Conservation (phyloP, 2,888 invertebrate genomes). For the Eubasilissa splendida region DNA sequence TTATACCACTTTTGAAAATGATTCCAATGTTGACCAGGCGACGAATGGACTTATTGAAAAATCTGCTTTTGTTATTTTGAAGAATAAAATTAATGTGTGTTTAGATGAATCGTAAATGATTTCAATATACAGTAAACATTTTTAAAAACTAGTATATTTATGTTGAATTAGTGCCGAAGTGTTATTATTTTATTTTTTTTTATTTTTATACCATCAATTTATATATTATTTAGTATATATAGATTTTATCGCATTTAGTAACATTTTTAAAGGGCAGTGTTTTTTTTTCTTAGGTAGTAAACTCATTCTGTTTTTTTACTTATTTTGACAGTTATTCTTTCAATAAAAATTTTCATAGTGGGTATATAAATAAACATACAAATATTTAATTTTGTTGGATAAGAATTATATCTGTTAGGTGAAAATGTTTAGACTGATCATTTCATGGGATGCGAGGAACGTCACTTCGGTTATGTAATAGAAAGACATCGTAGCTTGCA, state of each 20-base stretch:
- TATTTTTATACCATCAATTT: conserved; percentile 32
- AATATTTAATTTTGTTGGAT: conserved; percentile 14
- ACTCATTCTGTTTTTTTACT: conserved; percentile 10
- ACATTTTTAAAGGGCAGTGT: conserved; percentile 12
- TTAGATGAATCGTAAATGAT: conserved; percentile 4
- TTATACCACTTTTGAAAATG: background rate
- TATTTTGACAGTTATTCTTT: background rate
- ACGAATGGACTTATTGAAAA: background rate
- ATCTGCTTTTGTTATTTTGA: conserved; percentile 3
- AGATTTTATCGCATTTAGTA: conserved; percentile 27
- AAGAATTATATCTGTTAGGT: conserved; percentile 30
- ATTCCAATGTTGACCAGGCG: background rate
- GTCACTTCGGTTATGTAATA: background rate
- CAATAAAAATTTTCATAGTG: conserved; percentile 2
- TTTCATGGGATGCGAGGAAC: conserved; percentile 19
- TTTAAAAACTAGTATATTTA: conserved; percentile 14
- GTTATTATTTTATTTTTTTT: conserved; percentile 25
- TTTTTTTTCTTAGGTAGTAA: conserved; percentile 18
- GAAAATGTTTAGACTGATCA: conserved; percentile 41
- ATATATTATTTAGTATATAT: conserved; percentile 27
- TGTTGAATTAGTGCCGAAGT: background rate
- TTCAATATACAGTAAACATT: conserved; percentile 5
- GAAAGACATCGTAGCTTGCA: conserved; percentile 13
- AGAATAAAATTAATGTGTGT: background rate
- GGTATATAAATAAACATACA: conserved; percentile 6